Evolutionary conservation across 2,888 invertebrate species (phyloP), one percentile per base, ranked within the genome.

Genomic region (Heliconius charithonia): DNA sequence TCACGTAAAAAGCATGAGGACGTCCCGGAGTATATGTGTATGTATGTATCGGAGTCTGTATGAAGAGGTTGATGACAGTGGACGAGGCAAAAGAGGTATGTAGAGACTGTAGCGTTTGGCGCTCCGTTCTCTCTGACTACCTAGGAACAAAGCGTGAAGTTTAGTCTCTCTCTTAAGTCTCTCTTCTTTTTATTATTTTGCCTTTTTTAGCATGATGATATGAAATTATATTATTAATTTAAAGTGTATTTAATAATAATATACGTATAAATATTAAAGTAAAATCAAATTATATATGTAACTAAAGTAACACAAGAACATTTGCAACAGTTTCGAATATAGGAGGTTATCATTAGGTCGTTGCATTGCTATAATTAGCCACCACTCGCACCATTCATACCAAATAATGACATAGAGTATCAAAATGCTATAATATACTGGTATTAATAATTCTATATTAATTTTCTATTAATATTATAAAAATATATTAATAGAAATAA

Each of bases 291-390:
- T n/a, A n/a, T 41, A 32, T 70, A 76, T 63, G 29, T 62, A 74
- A 56, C 27, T 62, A 76, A 77, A 45, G 59, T 65, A 79, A 69
- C 45, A 45, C 65, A 63, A 51, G 65, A 63, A 71, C 75, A 75
- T 78, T 66, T 75, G 79, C 76, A 69, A 79, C 79, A 83, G 80
- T 79, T 79, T 76, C 79, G 25, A 80, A 79, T 83, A 76, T 82
- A 85, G 81, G 85, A 37, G 90, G 89, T 88, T 90, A 91, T 90
- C 90, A 79, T 22, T 71, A 82, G 89, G 87, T 89, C 89, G 86
- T 70, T 84, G 84, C 85, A 83, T 84, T 83, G 88, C 90, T 91
- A 91, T 90, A 89, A 90, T 91, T 91, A 90, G 89, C 79, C 80
- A 75, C 85, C 86, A 83, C 84, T 83, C 87, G 87, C 84, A 77